phyloP scores from a whole-genome alignment of 1,140 invertebrate species.

The Leguminivora glycinivorella region DNA sequence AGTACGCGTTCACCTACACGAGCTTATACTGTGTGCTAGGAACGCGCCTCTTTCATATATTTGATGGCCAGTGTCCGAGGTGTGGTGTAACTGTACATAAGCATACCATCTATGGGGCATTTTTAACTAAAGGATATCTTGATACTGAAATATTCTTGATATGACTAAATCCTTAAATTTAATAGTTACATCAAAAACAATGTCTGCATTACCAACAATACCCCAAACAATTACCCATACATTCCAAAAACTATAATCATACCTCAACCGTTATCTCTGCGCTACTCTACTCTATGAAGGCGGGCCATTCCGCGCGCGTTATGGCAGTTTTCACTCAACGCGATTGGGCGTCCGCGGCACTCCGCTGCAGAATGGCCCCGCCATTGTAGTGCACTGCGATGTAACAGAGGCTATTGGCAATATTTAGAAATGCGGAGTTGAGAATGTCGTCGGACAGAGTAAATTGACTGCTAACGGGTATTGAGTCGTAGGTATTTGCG shows the following conservation, averaged over 20 bases:
- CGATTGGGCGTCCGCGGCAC: constrained; percentile 58
- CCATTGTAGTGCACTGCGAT: constrained; percentile 62
- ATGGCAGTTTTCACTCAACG: constrained; percentile 74
- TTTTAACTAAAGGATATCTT: no score
- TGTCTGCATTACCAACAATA: neutral
- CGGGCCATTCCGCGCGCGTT: constrained; percentile 48
- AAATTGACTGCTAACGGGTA: constrained; percentile 9
- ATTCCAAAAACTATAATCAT: neutral
- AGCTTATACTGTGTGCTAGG: no score
- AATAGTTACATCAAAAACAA: no score
- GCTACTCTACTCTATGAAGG: constrained; percentile 27
- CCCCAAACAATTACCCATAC: neutral
- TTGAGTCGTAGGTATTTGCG: neutral
- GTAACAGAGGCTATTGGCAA: constrained; percentile 33
- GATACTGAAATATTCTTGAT: no score
- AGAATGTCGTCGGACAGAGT: constrained; percentile 3
- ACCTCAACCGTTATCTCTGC: constrained; percentile 35
- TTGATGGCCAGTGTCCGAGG: no score
- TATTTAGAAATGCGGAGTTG: constrained; percentile 11
- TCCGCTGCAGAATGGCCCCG: constrained; percentile 46
- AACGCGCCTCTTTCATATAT: no score
- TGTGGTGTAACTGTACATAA: no score
- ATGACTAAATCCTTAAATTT: no score
- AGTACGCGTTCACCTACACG: no score
- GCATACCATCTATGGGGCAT: no score